Evolutionary conservation across 2,888 invertebrate genomes (phyloP).

Genomic region (Coelopa pilipes): DNA sequence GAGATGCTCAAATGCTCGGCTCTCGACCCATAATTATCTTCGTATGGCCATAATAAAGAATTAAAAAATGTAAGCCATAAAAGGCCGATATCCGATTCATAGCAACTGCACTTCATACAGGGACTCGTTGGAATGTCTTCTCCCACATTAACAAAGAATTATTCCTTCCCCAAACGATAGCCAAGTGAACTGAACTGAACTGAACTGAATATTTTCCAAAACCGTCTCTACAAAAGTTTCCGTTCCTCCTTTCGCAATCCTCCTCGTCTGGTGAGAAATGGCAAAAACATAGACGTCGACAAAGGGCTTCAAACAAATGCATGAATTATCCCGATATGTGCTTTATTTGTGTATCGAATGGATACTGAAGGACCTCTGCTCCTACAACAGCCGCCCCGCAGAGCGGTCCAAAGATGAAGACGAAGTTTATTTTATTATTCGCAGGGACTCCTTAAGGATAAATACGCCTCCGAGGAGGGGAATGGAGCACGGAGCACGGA

Average conservation of each 20-base stretch:
- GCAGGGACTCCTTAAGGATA: conserved; percentile 40
- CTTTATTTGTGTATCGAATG: conserved; percentile 56
- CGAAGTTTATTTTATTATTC: conserved; percentile 59
- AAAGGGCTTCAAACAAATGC: conserved; percentile 6
- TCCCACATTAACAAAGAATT: not conserved
- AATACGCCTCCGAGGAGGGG: conserved; percentile 37
- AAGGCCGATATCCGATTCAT: too few species aligned
- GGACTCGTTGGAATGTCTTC: too few species aligned
- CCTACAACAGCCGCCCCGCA: not conserved
- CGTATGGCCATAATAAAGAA: too few species aligned
- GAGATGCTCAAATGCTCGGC: too few species aligned
- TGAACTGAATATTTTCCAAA: conserved; percentile 8
- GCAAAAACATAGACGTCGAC: conserved; percentile 4
- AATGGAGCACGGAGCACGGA: too few species aligned
- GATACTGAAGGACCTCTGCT: conserved; percentile 42
- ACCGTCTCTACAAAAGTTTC: not conserved
- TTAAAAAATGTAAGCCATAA: too few species aligned
- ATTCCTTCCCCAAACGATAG: conserved; percentile 3
- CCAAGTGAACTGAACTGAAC: not conserved
- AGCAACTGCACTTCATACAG: not conserved
- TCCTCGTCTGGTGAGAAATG: conserved; percentile 7
- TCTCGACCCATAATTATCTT: too few species aligned
- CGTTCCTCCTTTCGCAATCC: not conserved
- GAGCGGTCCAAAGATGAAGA: conserved; percentile 47
- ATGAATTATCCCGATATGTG: not conserved